Evolutionary conservation across 2,113 vertebrate species (phyloP).

Genomic region (Rhinoptilus africanus): DNA sequence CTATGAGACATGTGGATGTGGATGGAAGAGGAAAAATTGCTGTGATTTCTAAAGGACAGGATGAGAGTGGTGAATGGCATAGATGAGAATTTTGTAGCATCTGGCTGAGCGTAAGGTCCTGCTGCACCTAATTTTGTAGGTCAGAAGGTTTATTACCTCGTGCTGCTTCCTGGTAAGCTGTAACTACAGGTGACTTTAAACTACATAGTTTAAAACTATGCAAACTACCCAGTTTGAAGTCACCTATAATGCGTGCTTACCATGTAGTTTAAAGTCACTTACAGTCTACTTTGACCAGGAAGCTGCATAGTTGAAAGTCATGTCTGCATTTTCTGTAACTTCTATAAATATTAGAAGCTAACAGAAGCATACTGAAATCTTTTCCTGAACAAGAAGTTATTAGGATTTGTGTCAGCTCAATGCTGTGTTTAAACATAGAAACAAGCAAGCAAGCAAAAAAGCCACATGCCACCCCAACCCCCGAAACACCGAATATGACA

Average conservation of each 20-base stretch:
- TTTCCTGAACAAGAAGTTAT: neutral
- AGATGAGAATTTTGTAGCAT: neutral
- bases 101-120: neutral
- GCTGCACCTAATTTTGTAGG: neutral
- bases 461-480: neutral
- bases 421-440: neutral
- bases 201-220: neutral
- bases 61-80: neutral
- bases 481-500: neutral
- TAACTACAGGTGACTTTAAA: neutral
- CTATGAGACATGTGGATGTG: rapidly evolving
- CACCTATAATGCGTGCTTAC: neutral
- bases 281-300: neutral
- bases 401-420: neutral
- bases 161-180: neutral
- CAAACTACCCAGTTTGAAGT: neutral
- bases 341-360: neutral
- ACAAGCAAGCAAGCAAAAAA: neutral
- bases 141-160: neutral
- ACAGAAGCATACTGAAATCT: neutral
- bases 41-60: neutral
- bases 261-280: neutral
- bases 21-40: neutral
- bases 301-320: neutral
- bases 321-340: neutral